A percentile compares a stretch with the other conserved stretches of the same genome.
These are phyloP conservation scores for Willisornis vidua DNA, from an alignment of 2,113 vertebrate genomes.

Conservation along the genomic window DNA sequence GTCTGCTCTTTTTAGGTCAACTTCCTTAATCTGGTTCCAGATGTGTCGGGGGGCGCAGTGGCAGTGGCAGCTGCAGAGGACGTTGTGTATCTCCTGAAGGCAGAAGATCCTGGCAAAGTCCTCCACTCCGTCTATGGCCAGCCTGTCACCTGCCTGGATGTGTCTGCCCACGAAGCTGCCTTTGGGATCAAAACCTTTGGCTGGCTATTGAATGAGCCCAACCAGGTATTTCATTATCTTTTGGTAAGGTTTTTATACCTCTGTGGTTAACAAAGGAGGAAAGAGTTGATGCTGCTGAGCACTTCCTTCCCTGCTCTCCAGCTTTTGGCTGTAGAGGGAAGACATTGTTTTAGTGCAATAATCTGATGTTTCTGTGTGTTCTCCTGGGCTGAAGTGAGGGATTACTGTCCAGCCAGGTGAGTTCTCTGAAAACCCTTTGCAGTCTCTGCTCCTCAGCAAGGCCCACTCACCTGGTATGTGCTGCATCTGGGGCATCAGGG, in stretches of 20 bases:
- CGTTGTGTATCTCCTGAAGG: constrained; percentile 83
- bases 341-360: background rate
- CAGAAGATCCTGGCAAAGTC: constrained; percentile 70
- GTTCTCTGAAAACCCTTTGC: background rate
- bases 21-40: constrained; percentile 83
- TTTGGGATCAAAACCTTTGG: constrained; percentile 89
- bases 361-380: background rate
- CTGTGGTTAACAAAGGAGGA: background rate
- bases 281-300: background rate
- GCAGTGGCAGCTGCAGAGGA: constrained; percentile 84
- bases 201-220: constrained; percentile 89
- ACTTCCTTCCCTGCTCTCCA: background rate
- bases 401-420: background rate
- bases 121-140: constrained; percentile 91
- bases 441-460: background rate
- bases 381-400: background rate
- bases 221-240: constrained; percentile 81
- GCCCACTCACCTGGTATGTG: background rate
- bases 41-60: constrained; percentile 72
- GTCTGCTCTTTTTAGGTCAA: constrained; percentile 80
- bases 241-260: background rate
- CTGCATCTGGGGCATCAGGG: background rate
- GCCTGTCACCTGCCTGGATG: constrained; percentile 89
- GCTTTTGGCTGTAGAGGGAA: background rate
- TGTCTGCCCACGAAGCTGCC: constrained; percentile 78